phyloP scores from a whole-genome alignment of 1,140 invertebrate genomes.

The Pseudomyrmex cubaensis region DNA sequence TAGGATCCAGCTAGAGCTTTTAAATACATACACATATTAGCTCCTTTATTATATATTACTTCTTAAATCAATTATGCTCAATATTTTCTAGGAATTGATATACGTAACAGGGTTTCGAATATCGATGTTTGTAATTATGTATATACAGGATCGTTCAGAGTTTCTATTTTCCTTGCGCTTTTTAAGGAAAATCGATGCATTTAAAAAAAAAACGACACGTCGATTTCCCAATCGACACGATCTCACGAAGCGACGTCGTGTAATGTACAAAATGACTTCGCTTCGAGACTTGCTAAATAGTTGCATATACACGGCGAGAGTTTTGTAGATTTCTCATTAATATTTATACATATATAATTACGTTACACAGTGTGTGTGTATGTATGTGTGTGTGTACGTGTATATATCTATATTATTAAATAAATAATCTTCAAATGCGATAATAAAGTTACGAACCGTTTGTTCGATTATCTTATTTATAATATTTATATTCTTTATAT shows the following conservation, averaged over 20 bases:
- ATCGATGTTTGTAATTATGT: slow-evolving; percentile 60
- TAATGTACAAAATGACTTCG: slow-evolving; percentile 77
- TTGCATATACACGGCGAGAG: slow-evolving; percentile 65
- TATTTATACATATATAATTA: slow-evolving; percentile 75
- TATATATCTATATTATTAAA: slow-evolving; percentile 81
- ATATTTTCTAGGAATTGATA: slow-evolving; percentile 57
- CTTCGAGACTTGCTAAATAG: slow-evolving; percentile 23
- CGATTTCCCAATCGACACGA: slow-evolving; percentile 39
- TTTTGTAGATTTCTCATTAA: slow-evolving; percentile 64
- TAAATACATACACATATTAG: slow-evolving; percentile 54
- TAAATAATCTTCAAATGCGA: slow-evolving; percentile 84
- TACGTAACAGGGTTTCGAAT: slow-evolving; percentile 64
- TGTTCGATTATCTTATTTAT: slow-evolving; percentile 74
- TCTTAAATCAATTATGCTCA: slow-evolving; percentile 38
- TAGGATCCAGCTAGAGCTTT: slow-evolving; percentile 77
- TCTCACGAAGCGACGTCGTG: slow-evolving; percentile 57
- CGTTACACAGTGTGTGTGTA: slow-evolving; percentile 78
- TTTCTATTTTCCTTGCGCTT: slow-evolving; percentile 24
- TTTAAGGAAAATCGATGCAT: slow-evolving; percentile 54
- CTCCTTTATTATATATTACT: slow-evolving; percentile 51
- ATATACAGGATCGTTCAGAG: slow-evolving; percentile 52
- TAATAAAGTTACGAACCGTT: slow-evolving; percentile 81
- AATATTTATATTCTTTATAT: slow-evolving; percentile 79
- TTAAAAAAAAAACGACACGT: slow-evolving; percentile 18
- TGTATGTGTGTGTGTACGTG: slow-evolving; percentile 72